Conservation (phyloP, 2,113 vertebrate genomes). For the Oceanodroma tethys region DNA sequence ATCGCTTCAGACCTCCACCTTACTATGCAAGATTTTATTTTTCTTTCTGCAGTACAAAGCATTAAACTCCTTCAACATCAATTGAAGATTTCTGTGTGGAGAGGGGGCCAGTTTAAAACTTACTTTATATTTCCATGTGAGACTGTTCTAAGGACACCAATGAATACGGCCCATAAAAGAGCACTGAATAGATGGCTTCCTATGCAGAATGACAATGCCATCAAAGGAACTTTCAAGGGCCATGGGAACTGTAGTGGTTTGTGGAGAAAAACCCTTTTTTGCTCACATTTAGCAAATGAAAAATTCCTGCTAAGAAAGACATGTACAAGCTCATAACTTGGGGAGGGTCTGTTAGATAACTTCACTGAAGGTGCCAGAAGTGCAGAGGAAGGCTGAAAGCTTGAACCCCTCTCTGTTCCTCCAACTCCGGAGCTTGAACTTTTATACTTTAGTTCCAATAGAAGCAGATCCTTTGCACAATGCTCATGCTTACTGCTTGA, state of each 20-base stretch:
- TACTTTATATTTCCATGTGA: not conserved
- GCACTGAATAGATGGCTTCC: not conserved
- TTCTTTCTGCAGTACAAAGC: not conserved
- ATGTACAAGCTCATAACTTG: not conserved
- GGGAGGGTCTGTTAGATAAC: not conserved
- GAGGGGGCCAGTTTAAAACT: not conserved
- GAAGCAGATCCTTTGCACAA: not conserved
- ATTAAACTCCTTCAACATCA: not conserved
- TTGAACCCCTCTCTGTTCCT: not conserved
- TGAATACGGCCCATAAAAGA: not conserved
- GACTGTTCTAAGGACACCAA: not conserved
- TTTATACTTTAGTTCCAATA: not conserved
- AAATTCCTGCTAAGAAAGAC: not conserved
- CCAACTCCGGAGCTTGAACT: not conserved
- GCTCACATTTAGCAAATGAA: not conserved
- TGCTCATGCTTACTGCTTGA: not conserved
- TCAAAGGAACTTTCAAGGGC: not conserved
- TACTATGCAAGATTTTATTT: not conserved
- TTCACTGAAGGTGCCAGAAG: not conserved
- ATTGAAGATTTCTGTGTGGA: not conserved
- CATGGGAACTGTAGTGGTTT: not conserved
- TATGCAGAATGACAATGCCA: not conserved
- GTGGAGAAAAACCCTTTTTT: not conserved
- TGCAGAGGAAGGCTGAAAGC: not conserved
- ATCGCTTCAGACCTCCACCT: not conserved